Conservation (phyloP, 2,888 invertebrate genomes). For the Drosophila ustulata region DNA sequence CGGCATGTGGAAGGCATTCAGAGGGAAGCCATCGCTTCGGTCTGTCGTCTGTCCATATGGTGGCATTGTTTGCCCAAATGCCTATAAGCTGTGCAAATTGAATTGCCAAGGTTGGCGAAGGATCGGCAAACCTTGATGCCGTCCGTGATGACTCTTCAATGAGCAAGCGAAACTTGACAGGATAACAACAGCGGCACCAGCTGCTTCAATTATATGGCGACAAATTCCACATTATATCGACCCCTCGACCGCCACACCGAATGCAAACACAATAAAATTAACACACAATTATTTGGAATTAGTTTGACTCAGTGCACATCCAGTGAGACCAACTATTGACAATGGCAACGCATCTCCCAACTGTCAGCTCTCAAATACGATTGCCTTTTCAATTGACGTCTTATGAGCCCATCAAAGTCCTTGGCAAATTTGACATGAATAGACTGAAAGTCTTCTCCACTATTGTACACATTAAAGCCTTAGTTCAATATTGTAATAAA, state of each 20-base stretch:
- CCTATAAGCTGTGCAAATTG: slow-evolving; percentile 63
- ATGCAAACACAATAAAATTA: slow-evolving; percentile 44
- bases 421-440: neutral
- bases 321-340: slow-evolving; percentile 15
- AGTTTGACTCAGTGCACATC: slow-evolving; percentile 12
- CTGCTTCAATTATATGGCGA: slow-evolving; percentile 37
- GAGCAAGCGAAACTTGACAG: slow-evolving; percentile 40
- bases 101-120: slow-evolving; percentile 55
- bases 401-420: neutral
- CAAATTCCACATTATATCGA: slow-evolving; percentile 33
- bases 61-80: slow-evolving; percentile 53
- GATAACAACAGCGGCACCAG: slow-evolving; percentile 21
- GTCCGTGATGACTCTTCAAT: slow-evolving; percentile 46
- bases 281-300: slow-evolving; percentile 38
- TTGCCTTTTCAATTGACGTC: slow-evolving; percentile 1
- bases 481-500: neutral
- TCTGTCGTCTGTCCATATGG: slow-evolving; percentile 26
- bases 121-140: slow-evolving; percentile 31
- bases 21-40: neutral
- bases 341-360: neutral
- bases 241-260: slow-evolving; percentile 1
- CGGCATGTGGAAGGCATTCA: slow-evolving; percentile 44
- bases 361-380: slow-evolving; percentile 10
- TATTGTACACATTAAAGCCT: neutral
- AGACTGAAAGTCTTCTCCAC: neutral